Evolutionary conservation across 2,888 invertebrate species (phyloP).

Genomic region (Sarcophaga rosellei): DNA sequence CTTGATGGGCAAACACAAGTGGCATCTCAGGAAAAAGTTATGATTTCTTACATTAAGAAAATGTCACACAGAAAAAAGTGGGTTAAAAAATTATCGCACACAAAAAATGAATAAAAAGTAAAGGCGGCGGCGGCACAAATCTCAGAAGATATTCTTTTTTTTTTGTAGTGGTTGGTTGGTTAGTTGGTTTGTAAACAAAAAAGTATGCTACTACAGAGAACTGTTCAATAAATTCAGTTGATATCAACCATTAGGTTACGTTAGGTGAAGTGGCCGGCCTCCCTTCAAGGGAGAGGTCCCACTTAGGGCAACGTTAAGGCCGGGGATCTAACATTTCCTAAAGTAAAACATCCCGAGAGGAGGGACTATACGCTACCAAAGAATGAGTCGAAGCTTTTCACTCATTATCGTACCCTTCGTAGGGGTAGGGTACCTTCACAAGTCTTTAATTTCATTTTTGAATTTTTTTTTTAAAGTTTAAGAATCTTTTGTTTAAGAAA

Average conservation of each 20-base stretch:
- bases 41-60: slow-evolving; percentile 25
- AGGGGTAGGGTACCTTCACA: neutral
- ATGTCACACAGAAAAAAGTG: slow-evolving; percentile 1
- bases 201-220: too few species aligned
- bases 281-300: too few species aligned
- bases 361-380: too few species aligned
- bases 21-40: slow-evolving; percentile 49
- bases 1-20: slow-evolving; percentile 42
- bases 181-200: too few species aligned
- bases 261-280: too few species aligned
- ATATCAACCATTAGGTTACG: neutral
- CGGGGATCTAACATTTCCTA: too few species aligned
- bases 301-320: too few species aligned
- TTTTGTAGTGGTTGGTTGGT: too few species aligned
- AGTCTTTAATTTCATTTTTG: neutral
- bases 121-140: slow-evolving; percentile 56
- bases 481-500: neutral
- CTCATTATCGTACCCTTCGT: too few species aligned
- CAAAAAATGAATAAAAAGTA: slow-evolving; percentile 6
- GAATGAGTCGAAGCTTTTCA: too few species aligned
- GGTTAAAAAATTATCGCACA: neutral
- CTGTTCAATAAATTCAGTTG: neutral
- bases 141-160: slow-evolving; percentile 25
- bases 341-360: too few species aligned
- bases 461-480: too few species aligned